These are phyloP conservation scores for Paramuricea clavata DNA, from an alignment of 92 coral and sea anemone genomes.

Conservation along the genomic window DNA sequence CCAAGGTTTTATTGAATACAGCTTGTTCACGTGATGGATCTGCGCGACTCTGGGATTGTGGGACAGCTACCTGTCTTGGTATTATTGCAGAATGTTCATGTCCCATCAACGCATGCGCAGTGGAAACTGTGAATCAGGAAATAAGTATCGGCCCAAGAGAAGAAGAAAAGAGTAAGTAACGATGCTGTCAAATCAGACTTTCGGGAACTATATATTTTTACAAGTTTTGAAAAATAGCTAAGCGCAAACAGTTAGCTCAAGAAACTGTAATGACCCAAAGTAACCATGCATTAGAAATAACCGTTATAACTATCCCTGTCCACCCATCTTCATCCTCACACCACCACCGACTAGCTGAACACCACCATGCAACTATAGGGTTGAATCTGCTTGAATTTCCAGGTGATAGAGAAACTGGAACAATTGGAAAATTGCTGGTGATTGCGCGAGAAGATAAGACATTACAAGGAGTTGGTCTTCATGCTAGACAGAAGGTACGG, in stretches of 20 bases:
- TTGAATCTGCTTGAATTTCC: not conserved
- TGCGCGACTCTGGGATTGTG: conserved; percentile 96
- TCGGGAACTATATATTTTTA: too few species aligned
- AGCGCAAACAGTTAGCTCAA: not conserved
- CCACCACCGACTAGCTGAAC: not conserved
- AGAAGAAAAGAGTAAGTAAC: conserved; percentile 56
- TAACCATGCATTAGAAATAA: not conserved
- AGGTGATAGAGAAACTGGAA: conserved; percentile 92
- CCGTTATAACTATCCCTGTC: not conserved
- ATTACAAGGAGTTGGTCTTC: conserved; percentile 84
- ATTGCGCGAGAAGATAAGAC: conserved; percentile 88
- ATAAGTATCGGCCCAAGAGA: conserved; percentile 31
- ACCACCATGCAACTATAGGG: not conserved
- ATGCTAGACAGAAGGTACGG: conserved; percentile 74
- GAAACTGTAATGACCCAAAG: not conserved
- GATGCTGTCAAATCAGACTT: too few species aligned
- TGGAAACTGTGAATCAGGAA: conserved; percentile 49
- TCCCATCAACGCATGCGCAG: conserved; percentile 85
- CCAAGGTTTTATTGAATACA: conserved; percentile 9
- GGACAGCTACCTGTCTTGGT: conserved; percentile 87
- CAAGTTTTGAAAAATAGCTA: not conserved
- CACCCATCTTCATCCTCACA: not conserved
- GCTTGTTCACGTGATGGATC: conserved; percentile 95
- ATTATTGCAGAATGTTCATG: conserved; percentile 77
- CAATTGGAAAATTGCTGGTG: conserved; percentile 80